phyloP scores from a whole-genome alignment of 2,888 invertebrate species.

The Chrysolina oricalcia region DNA sequence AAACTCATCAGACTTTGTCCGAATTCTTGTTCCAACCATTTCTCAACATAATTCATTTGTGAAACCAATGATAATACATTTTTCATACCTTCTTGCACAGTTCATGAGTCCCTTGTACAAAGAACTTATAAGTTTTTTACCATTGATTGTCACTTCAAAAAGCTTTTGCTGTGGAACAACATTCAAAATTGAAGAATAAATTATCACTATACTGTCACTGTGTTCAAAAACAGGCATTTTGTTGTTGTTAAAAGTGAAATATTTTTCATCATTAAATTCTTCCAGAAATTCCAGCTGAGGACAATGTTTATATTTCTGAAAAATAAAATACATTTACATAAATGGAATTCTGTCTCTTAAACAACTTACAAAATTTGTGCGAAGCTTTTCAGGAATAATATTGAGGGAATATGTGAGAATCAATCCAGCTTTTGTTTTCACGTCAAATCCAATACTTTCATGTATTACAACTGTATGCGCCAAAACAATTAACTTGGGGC shows the following conservation, averaged over 20 bases:
- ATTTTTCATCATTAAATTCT: conserved; percentile 50
- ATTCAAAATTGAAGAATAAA: conserved; percentile 60
- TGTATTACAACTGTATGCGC: conserved; percentile 64
- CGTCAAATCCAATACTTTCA: conserved; percentile 78
- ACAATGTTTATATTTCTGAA: conserved; percentile 55
- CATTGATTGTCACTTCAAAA: conserved; percentile 54
- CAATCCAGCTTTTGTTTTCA: conserved; percentile 78
- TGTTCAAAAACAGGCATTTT: conserved; percentile 42
- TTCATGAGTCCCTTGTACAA: conserved; percentile 64
- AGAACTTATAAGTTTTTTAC: conserved; percentile 59
- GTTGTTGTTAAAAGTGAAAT: conserved; percentile 46
- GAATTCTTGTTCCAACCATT: no score
- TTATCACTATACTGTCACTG: conserved; percentile 56
- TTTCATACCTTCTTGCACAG: conserved; percentile 64
- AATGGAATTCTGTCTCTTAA: background rate
- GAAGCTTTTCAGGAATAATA: conserved; percentile 62
- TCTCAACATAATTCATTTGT: no score
- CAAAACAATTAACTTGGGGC: conserved; percentile 55
- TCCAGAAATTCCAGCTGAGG: conserved; percentile 56
- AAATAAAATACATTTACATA: conserved; percentile 39
- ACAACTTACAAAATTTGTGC: conserved; percentile 56
- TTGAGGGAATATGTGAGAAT: conserved; percentile 73
- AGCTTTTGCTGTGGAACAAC: conserved; percentile 55
- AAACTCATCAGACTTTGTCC: no score
- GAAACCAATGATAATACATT: background rate